Evolutionary conservation across 2,113 vertebrate species (phyloP).

Genomic region (Lycocorax pyrrhopterus): DNA sequence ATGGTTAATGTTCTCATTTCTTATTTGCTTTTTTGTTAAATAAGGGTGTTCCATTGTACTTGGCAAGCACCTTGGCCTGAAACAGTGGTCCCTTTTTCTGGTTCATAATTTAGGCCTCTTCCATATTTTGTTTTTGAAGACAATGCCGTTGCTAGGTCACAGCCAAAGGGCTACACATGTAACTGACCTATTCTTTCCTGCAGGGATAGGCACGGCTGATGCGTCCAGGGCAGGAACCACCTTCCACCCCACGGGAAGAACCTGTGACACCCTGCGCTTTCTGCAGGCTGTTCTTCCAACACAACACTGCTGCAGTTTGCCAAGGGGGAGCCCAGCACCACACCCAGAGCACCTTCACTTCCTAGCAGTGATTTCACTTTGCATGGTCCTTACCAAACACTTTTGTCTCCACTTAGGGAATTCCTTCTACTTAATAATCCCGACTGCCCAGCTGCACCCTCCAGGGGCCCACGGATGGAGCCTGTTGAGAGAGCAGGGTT

Average conservation of each 20-base stretch:
- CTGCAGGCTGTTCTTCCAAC: not conserved
- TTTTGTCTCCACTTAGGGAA: not conserved
- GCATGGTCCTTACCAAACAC: not conserved
- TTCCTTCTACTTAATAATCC: not conserved
- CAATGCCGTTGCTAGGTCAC: not conserved
- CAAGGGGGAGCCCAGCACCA: not conserved
- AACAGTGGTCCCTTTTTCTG: not conserved
- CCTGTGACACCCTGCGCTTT: accelerated
- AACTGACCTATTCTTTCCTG: not conserved
- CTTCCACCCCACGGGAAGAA: accelerated
- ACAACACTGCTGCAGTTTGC: not conserved
- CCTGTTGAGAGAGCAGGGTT: accelerated
- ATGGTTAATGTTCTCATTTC: not conserved
- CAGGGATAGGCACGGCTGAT: not conserved
- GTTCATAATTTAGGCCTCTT: not conserved
- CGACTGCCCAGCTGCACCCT: accelerated
- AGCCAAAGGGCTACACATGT: not conserved
- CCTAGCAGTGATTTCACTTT: not conserved
- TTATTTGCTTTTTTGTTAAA: not conserved
- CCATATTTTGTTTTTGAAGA: not conserved
- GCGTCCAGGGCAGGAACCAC: not conserved
- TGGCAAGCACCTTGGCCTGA: not conserved
- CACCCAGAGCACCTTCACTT: not conserved
- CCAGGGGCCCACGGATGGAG: accelerated
- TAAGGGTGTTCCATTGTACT: not conserved